Evolutionary conservation across 2,113 vertebrate species (phyloP).

Genomic region (Etia nguti): DNA sequence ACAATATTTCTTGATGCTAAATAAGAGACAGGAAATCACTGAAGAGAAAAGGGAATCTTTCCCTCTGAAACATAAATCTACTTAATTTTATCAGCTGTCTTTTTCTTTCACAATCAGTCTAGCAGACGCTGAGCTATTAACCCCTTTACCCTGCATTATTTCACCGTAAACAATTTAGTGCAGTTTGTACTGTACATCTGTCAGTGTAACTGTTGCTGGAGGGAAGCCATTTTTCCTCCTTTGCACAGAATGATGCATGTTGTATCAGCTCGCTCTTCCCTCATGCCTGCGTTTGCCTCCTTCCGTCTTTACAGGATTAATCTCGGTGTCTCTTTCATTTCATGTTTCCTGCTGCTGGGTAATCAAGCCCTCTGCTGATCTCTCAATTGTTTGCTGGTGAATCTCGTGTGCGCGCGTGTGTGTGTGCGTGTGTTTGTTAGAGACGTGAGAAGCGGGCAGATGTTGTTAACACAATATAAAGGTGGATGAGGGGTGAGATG

Average conservation of each 20-base stretch:
- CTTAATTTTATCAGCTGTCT: neutral
- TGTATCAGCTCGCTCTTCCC: neutral
- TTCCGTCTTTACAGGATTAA: neutral
- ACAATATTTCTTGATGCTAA: neutral
- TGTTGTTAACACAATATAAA: neutral
- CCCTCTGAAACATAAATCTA: neutral
- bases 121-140: neutral
- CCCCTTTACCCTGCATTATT: neutral
- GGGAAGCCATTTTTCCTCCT: neutral
- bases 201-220: neutral
- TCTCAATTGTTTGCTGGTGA: neutral
- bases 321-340: slow-evolving; percentile 18
- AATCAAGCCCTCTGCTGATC: neutral
- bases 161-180: neutral
- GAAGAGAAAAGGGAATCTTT: neutral
- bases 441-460: neutral
- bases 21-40: neutral
- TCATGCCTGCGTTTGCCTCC: neutral
- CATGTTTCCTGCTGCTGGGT: slow-evolving; percentile 8
- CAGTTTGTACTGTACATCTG: neutral
- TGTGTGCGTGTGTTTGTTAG: neutral
- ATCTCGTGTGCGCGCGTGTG: neutral
- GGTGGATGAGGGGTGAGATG: neutral
- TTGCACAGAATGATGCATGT: neutral
- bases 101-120: neutral